phyloP scores from a whole-genome alignment of 2,113 vertebrate genomes.

The Tringa solitaria region DNA sequence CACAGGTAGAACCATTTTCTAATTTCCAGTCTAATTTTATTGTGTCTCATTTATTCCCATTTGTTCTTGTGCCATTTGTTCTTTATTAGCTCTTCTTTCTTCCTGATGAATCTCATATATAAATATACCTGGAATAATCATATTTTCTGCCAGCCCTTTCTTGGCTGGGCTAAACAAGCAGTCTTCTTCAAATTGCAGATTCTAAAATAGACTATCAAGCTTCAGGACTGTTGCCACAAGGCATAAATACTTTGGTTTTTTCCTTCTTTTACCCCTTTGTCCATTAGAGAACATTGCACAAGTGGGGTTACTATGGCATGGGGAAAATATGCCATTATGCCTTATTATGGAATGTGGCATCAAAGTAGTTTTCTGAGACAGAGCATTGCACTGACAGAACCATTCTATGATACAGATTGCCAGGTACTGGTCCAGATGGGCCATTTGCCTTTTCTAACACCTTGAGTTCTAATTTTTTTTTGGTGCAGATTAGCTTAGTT shows the following conservation, averaged over 20 bases:
- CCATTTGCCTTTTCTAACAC: neutral
- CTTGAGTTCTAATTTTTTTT: neutral
- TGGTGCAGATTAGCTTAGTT: neutral
- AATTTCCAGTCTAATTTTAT: constrained; percentile 7
- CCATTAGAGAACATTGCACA: neutral
- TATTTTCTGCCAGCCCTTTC: neutral
- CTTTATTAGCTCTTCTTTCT: constrained; percentile 20
- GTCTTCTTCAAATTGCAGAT: neutral
- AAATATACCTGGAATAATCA: constrained; percentile 26
- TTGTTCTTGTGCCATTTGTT: neutral
- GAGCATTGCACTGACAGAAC: neutral
- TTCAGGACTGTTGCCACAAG: neutral
- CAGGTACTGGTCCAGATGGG: neutral
- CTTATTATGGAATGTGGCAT: neutral
- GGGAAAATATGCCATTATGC: neutral
- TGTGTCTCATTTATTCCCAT: neutral
- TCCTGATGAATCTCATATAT: neutral
- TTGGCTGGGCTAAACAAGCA: constrained; percentile 18
- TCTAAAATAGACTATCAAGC: constrained; percentile 1
- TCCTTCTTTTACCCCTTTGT: neutral
- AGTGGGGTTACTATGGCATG: neutral
- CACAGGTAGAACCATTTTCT: neutral
- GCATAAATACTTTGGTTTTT: neutral
- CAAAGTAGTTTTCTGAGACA: neutral
- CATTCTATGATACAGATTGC: neutral